Evolutionary conservation across 2,797 vertebrate species (phyloP).

Genomic region (Lepilemur ruficaudatus): DNA sequence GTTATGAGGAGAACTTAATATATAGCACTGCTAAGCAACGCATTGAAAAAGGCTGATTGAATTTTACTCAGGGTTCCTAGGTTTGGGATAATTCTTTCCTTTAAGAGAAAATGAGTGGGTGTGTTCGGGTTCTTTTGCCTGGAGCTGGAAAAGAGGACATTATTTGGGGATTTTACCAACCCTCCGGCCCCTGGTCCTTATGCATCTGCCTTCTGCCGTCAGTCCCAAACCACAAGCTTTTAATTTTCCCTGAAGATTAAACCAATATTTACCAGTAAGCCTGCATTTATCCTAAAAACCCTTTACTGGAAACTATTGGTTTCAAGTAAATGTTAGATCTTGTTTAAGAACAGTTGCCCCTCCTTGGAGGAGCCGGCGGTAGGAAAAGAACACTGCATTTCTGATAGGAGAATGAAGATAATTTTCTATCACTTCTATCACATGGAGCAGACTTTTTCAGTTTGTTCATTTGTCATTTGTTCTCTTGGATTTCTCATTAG

Average conservation of each 20-base stretch:
- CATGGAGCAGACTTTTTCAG: neutral
- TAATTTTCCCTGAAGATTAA: conserved; percentile 79
- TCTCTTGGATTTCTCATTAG: conserved; percentile 26
- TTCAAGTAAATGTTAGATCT: conserved; percentile 70
- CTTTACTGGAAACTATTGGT: conserved; percentile 73
- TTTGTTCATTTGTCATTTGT: neutral
- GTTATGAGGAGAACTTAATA: conserved; percentile 58
- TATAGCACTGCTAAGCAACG: conserved; percentile 25
- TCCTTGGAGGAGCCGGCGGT: conserved; percentile 31
- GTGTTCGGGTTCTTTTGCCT: conserved; percentile 74
- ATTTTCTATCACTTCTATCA: neutral
- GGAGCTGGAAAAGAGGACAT: conserved; percentile 78
- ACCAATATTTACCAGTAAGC: conserved; percentile 78
- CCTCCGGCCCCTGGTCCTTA: conserved; percentile 66
- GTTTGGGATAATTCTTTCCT: conserved; percentile 67
- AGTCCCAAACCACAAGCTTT: conserved; percentile 80
- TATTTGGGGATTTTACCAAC: conserved; percentile 77
- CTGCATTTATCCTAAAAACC: conserved; percentile 72
- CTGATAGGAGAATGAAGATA: neutral
- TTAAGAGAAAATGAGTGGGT: conserved; percentile 72
- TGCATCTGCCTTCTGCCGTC: conserved; percentile 80
- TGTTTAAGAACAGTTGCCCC: conserved; percentile 62
- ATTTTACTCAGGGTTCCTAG: conserved; percentile 63
- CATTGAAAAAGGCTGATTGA: conserved; percentile 37
- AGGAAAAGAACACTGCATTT: neutral